Evolutionary conservation across 1,140 invertebrate species (phyloP), one percentile per base, ranked within the genome.

Genomic region (Danaus melanippus): DNA sequence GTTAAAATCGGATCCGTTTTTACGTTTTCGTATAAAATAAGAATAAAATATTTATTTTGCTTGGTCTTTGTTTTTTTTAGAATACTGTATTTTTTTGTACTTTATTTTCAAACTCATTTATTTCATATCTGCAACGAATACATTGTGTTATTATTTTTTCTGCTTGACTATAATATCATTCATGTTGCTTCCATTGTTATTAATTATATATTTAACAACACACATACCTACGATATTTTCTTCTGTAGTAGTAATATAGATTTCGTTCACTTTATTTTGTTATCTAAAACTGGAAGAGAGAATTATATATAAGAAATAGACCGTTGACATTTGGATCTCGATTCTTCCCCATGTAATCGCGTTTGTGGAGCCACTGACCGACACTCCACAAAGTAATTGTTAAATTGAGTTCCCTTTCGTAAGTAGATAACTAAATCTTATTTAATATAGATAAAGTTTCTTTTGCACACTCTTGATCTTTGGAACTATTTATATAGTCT

Each of bases 361-460:
- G 46, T 54, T 48, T 17, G 46, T 7, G 40, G 42, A 15, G 53
- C 53, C 46, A 41, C 45, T 54, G 53, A 54, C 53, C 53, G 53
- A 32, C 49, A 42, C 49, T 50, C 41, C 46, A 47, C 46, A 41
- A 47, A 48, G 45, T 54, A 54, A 54, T 54, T 54, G 53, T 46
- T 54, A 54, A 54, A 54, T 54, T 46, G 53, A 54, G 46, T 54
- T 54, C 45, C 12, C 43, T 32, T 54, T 46, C 42, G 42, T 45
- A 54, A 45, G 45, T 47, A 54, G 47, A 46, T 54, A 53, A 39
- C 42, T 53, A 53, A 53, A 54, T 47, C 32, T 54, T 47, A 54
- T 47, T 32, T 32, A 54, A 46, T 53, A 53, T 53, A 46, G 52
- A 54, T 47, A 46, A 54, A 54, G 53, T 47, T 54, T 45, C 46